phyloP scores from a whole-genome alignment of 2,888 invertebrate species.

The Alcis repandata region DNA sequence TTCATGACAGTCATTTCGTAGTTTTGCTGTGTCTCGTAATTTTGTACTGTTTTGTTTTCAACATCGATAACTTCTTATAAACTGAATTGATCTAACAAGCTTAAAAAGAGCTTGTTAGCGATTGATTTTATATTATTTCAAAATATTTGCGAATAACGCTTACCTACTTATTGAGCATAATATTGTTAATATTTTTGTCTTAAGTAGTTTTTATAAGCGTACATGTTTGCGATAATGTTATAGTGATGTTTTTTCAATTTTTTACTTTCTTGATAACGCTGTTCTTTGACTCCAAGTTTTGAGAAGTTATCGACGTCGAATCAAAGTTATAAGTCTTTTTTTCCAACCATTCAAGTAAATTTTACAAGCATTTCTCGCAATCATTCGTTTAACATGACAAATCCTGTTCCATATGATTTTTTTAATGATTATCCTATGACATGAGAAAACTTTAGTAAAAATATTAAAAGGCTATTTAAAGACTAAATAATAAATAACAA shows the following conservation, averaged over 20 bases:
- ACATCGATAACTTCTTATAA: constrained; percentile 19
- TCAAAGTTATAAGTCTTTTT: constrained; percentile 9
- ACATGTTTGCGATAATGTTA: neutral
- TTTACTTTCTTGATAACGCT: no score
- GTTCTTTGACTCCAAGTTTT: neutral
- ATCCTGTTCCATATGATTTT: constrained; percentile 11
- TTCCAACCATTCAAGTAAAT: constrained; percentile 8
- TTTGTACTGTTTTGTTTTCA: constrained; percentile 13
- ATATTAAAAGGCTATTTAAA: constrained; percentile 50
- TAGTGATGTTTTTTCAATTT: no score
- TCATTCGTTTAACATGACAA: constrained; percentile 32
- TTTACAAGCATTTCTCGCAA: constrained; percentile 5
- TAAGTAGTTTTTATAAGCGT: no score
- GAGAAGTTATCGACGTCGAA: constrained; percentile 7
- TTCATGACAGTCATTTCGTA: constrained; percentile 33
- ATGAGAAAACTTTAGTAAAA: constrained; percentile 47
- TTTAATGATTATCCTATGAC: constrained; percentile 42
- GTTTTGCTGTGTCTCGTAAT: constrained; percentile 10
- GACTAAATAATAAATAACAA: constrained; percentile 70
- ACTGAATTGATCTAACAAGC: neutral
- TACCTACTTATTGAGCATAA: no score
- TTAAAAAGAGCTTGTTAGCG: no score
- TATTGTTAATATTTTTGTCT: no score
- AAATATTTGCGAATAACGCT: no score
- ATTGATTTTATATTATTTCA: no score